Evolutionary conservation across 1,140 invertebrate species (phyloP).

Genomic region (Hycleus cichorii): DNA sequence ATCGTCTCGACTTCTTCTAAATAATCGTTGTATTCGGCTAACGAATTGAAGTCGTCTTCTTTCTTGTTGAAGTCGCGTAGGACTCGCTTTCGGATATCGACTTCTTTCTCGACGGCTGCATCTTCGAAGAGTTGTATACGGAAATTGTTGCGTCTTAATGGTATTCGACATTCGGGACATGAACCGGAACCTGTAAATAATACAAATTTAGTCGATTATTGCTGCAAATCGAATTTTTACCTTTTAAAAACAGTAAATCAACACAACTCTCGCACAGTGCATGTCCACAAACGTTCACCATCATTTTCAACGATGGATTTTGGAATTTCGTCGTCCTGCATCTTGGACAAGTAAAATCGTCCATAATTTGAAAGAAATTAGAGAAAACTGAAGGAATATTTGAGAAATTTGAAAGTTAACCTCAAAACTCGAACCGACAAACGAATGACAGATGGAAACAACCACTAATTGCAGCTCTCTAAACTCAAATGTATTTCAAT

Average conservation of each 20-base stretch:
- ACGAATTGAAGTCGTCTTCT: slow-evolving; percentile 76
- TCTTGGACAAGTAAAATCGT: slow-evolving; percentile 88
- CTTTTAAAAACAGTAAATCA: slow-evolving; percentile 89
- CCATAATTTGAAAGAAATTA: slow-evolving; percentile 47
- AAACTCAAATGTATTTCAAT: too few relatives aligned
- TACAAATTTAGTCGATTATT: slow-evolving; percentile 8
- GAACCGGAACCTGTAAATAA: slow-evolving; percentile 69
- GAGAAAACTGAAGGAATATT: too few relatives aligned
- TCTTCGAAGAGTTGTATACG: slow-evolving; percentile 95
- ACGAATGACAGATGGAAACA: too few relatives aligned
- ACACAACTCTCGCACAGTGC: slow-evolving; percentile 96
- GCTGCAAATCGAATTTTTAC: slow-evolving; percentile 42
- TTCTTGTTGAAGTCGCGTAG: slow-evolving; percentile 88
- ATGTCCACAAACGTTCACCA: slow-evolving; percentile 98
- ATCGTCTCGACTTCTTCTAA: slow-evolving; percentile 86
- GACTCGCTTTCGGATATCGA: slow-evolving; percentile 87
- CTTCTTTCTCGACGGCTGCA: slow-evolving; percentile 92
- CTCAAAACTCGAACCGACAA: too few relatives aligned
- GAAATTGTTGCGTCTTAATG: slow-evolving; percentile 83
- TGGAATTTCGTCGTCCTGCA: slow-evolving; percentile 98
- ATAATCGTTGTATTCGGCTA: slow-evolving; percentile 88
- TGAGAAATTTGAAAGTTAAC: too few relatives aligned
- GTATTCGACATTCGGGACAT: slow-evolving; percentile 87
- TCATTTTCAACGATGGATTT: slow-evolving; percentile 92
- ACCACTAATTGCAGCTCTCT: too few relatives aligned